These are phyloP conservation scores for Pitangus sulphuratus DNA, from an alignment of 2,797 vertebrate species.

Conservation along the genomic window DNA sequence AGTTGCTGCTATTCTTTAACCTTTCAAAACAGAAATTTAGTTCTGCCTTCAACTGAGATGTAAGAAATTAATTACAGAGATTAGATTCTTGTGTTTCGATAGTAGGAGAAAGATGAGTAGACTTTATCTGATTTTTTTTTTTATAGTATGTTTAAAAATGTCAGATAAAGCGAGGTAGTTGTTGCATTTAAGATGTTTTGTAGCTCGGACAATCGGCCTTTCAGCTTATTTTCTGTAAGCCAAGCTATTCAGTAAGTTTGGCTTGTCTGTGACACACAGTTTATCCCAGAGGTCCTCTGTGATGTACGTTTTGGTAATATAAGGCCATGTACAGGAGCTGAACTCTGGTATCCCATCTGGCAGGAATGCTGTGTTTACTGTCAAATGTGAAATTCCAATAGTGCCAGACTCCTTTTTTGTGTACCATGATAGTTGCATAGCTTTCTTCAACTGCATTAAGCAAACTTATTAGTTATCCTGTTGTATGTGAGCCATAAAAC, in stretches of 20 bases:
- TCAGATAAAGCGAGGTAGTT: background rate
- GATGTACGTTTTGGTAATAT: background rate
- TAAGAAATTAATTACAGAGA: background rate
- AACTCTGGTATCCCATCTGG: background rate
- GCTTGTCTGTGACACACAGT: background rate
- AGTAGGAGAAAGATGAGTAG: background rate
- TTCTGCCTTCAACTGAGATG: background rate
- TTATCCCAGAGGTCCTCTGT: background rate
- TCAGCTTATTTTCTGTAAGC: background rate
- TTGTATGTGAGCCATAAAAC: background rate
- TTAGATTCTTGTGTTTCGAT: background rate
- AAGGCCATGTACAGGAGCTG: background rate
- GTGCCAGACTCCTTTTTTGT: background rate
- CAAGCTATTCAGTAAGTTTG: background rate
- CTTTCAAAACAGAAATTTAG: background rate
- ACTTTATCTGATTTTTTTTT: background rate
- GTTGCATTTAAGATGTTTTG: background rate
- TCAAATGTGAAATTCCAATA: background rate
- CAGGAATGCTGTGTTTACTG: conserved; percentile 1
- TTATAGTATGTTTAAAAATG: background rate
- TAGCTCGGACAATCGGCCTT: background rate
- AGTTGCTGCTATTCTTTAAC: background rate
- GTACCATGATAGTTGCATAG: background rate
- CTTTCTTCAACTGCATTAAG: background rate
- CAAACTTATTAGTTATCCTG: background rate